Evolutionary conservation across 1,140 invertebrate genomes (phyloP), one percentile per base, ranked within the genome.

Genomic region (Cyclina sinensis): DNA sequence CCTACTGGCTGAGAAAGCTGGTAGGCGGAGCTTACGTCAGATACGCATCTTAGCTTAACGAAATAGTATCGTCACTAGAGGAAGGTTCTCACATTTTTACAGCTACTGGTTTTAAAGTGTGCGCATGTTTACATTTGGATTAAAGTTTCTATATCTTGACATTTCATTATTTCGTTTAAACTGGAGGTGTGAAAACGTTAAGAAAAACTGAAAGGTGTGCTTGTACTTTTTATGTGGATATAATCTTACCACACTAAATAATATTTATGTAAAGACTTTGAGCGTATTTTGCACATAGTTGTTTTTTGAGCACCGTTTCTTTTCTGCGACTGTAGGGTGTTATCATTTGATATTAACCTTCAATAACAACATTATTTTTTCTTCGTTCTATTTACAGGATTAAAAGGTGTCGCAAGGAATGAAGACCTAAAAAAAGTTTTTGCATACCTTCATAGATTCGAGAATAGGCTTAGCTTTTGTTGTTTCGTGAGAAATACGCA

Each of bases 111-210:
- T 76, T 74, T 86, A 78, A 78, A 86, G 51, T 78, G 84, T 46
- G 73, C 35, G 51, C 84, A 65, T 76, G 84, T 86, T 86, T 37
- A 86, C 84, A 27, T 74, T 78, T 74, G 70, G 84, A 78, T 62
- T 86, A 74, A 54, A 78, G 12, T 57, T 27, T 70, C 4, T 24
- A 84, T 9, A 84, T 24, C 62, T 84, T 73, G 65, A 51, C 59
- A 74, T 70, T 59, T 81, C 79, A 84, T 51, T 70, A 84, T 84
- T 84, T 84, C 82, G 82, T 32, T 30, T 65, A n/a, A 30, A n/a
- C n/a, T 74, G 62, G 39, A 84, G 48, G 82, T 84, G 82, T 54
- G 46, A 73, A 84, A 73, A 84, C 62, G 65, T 57, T 46, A 30
- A 35, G 39, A 68, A 32, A 68, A 39, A 35, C 21, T 57, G 59